Conservation (phyloP, 2,797 vertebrate species). For the Leptoclinus maculatus region DNA sequence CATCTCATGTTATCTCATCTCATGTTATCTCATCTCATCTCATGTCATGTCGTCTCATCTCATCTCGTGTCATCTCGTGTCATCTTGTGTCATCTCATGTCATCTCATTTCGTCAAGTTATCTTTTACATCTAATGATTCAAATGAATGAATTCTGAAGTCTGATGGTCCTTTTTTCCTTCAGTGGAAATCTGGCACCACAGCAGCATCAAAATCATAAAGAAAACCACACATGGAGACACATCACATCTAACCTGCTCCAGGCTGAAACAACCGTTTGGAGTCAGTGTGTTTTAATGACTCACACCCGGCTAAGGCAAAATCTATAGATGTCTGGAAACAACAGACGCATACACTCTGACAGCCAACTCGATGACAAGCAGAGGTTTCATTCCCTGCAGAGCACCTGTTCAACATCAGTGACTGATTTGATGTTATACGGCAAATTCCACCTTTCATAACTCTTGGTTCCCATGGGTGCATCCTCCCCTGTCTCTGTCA, state of each 20-base stretch:
- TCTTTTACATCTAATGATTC: neutral
- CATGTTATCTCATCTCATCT: too few species aligned
- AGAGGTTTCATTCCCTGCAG: conserved; percentile 9
- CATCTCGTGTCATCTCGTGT: too few species aligned
- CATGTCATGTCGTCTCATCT: too few species aligned
- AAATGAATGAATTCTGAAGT: neutral
- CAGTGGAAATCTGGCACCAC: neutral
- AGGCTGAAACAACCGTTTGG: conserved; percentile 1
- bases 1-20: too few species aligned
- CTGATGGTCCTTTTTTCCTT: neutral
- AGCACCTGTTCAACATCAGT: conserved; percentile 33
- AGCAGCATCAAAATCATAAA: neutral
- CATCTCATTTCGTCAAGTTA: neutral
- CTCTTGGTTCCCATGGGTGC: conserved; percentile 12
- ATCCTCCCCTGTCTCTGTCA: neutral
- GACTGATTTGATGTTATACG: conserved; percentile 24
- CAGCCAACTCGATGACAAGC: conserved; percentile 4
- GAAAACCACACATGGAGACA: neutral
- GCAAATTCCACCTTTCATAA: conserved; percentile 17
- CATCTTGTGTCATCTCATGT: neutral
- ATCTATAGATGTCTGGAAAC: conserved; percentile 3
- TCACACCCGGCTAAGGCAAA: neutral
- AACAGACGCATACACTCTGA: conserved; percentile 8
- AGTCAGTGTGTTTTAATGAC: conserved; percentile 17
- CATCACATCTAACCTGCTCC: neutral